Conservation (phyloP, 2,888 invertebrate genomes). For the Pegoplata infirma region DNA sequence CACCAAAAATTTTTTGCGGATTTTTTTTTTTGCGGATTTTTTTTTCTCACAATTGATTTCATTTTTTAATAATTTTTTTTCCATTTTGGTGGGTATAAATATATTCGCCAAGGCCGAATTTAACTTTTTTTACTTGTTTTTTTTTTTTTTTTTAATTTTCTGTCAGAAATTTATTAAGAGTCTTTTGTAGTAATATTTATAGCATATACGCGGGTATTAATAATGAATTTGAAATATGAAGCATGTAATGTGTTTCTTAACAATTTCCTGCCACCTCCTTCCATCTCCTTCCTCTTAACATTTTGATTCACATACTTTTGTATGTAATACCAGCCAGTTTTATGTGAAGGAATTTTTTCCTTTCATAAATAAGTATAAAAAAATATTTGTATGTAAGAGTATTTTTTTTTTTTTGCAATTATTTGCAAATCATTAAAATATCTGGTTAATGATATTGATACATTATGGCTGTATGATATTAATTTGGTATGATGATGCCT, state of each 20-base stretch:
- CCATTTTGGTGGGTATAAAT: too few species aligned
- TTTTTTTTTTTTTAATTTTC: not conserved
- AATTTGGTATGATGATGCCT: not conserved
- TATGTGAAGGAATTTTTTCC: not conserved
- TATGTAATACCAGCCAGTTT: not conserved
- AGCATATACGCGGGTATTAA: constrained; percentile 23
- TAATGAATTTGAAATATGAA: constrained; percentile 37
- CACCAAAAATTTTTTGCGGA: too few species aligned
- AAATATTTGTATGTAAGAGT: not conserved
- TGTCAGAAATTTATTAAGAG: constrained; percentile 26
- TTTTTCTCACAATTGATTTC: too few species aligned
- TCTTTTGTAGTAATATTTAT: not conserved
- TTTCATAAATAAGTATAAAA: not conserved
- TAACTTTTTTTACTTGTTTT: too few species aligned
- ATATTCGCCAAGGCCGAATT: too few species aligned
- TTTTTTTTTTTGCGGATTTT: too few species aligned
- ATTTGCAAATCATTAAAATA: constrained; percentile 3
- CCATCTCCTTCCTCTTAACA: too few species aligned
- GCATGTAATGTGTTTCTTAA: constrained; percentile 27
- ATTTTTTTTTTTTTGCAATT: not conserved
- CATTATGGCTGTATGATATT: not conserved
- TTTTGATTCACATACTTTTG: not conserved
- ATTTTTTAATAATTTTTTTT: too few species aligned
- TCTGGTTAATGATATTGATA: not conserved
- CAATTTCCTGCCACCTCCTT: too few species aligned